Base-by-base conservation (phyloP, 2,888 invertebrate genomes). In the Coleophora deauratella region DNA sequence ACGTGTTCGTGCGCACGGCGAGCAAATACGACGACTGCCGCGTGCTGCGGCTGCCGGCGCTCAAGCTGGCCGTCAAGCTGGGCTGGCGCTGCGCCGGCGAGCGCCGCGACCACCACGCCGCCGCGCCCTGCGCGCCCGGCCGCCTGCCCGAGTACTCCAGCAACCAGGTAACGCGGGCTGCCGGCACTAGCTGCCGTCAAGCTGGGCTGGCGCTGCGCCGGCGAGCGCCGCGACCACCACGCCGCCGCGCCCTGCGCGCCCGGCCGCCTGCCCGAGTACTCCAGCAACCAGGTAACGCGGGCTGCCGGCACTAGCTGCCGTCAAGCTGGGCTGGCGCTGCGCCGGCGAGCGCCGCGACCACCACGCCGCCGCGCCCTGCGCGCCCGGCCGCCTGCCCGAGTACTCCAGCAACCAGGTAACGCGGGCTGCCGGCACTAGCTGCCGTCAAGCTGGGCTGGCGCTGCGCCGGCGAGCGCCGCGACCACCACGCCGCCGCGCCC, bases 11-110 rank as follows among this genome's bases (percentile, higher is more conserved):
- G 1, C 89, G 98, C 43, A 99, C 99, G 0, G 99, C 99, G 0
- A 98, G 98, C 46, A 98, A 99, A 72, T 99, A 99, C 81, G 99
- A 99, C 76, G 99, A 99, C 78, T 98, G 98, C 66, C 91, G 96
- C 39, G 88, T 99, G 50, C 78, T 99, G 30, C 95, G 97, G 64
- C 87, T 99, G 54, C 99, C 99, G 0, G 93, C 94, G 61, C 87
- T 99, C 34, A 92, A 94, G 54, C 86, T 98, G 38, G 90, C 91
- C 11, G 90, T 95, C 10, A 93, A 94, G 66, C 82, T 98, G 52
- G 91, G 92, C 54, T 99, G 98, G 99, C 88, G 92, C 44, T 97
- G 98, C 66, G 85, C 94, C 37, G 98, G 96, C 0, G 96, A 98
- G 80, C 93, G 97, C 0, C 93, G 97, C 60, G 99, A 99, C 79